Percentiles rank a stretch among this genome's conserved stretches.
Evolutionary conservation across 1,140 invertebrate species (phyloP).

Genomic region (Caenorhabditis elegans): WBcel235 BX284605.5:36001-36500

Average conservation of each 20-base stretch:
- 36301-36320: constrained; percentile 99
- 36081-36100: too few species aligned
- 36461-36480: constrained; percentile 93
- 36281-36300: constrained; percentile 99
- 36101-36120: constrained; percentile 80
- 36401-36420: constrained; percentile 91
- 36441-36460: constrained; percentile 98
- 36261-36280: constrained; percentile 99
- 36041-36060: background rate
- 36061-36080: too few species aligned
- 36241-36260: constrained; percentile 94
- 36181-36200: constrained; percentile 94
- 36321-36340: constrained; percentile 99
- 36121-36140: constrained; percentile 95
- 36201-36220: constrained; percentile 99
- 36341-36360: constrained; percentile 99
- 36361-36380: constrained; percentile 98
- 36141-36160: constrained; percentile 96
- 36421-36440: constrained; percentile 98
- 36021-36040: too few species aligned
- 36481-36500: constrained; percentile 86
- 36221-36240: constrained; percentile 97
- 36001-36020: too few species aligned
- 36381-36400: constrained; percentile 96
- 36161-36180: constrained; percentile 89